phyloP scores from a whole-genome alignment of 2,113 vertebrate species.

The Gnathonemus longibarbis region DNA sequence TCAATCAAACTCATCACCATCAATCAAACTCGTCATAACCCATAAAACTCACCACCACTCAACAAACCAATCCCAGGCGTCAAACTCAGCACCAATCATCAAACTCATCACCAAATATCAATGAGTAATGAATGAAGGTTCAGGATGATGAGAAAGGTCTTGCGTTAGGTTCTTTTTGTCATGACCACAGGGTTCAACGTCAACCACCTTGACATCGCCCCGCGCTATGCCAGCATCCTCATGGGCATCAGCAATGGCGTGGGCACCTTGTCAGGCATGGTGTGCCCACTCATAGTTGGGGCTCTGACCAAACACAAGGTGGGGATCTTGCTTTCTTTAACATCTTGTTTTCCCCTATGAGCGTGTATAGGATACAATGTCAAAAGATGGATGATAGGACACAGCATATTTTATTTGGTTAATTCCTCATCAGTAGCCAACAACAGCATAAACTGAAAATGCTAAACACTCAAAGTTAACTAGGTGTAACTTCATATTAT shows the following conservation, averaged over 20 bases:
- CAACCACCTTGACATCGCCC: conserved; percentile 95
- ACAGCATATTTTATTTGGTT: background rate
- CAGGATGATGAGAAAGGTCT: background rate
- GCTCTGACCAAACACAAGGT: conserved; percentile 95
- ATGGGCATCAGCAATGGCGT: conserved; percentile 98
- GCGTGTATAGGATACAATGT: background rate
- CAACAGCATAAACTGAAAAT: background rate
- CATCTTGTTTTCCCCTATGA: background rate
- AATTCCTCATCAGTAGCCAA: background rate
- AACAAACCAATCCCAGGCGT: background rate
- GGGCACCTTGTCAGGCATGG: conserved; percentile 92
- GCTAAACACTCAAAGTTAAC: background rate
- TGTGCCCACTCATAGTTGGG: conserved; percentile 92
- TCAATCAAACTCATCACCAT: background rate
- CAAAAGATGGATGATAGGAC: background rate
- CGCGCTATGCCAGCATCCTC: conserved; percentile 93
- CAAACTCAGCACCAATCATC: background rate
- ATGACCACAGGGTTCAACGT: conserved; percentile 85
- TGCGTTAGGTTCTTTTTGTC: conserved; percentile 1
- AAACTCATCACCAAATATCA: background rate
- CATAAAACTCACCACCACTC: background rate
- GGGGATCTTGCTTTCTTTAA: conserved; percentile 21
- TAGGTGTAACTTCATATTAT: background rate
- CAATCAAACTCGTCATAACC: background rate
- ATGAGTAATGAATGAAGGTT: background rate